Percentiles rank a stretch among this genome's conserved stretches.
Evolutionary conservation across 2,113 vertebrate species (phyloP).

Genomic region (Acrocephalus arundinaceus): DNA sequence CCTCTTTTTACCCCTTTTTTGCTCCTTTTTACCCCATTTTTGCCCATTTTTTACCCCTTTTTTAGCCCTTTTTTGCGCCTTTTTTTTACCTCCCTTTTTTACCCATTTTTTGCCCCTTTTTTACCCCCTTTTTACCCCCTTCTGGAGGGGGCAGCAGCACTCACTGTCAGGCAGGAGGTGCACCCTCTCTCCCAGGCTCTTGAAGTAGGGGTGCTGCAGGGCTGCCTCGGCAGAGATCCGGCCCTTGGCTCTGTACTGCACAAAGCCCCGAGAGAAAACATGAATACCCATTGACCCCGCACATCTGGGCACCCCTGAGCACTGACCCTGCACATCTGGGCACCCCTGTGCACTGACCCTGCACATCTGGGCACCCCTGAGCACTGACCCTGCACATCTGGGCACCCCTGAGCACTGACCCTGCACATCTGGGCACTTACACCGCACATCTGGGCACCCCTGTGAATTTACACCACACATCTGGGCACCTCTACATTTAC

Average conservation of each 20-base stretch:
- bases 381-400: accelerated
- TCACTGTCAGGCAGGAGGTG: slow-evolving; percentile 92
- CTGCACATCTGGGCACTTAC: accelerated
- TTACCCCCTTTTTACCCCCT: neutral
- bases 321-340: neutral
- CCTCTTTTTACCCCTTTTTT: too few species aligned
- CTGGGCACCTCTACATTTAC: too few species aligned
- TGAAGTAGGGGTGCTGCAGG: slow-evolving; percentile 87
- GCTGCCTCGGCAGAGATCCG: slow-evolving; percentile 84
- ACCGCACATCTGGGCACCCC: neutral
- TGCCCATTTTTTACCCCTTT: too few species aligned
- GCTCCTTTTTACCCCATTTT: too few species aligned
- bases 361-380: neutral
- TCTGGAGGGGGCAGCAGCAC: neutral
- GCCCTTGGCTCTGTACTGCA: slow-evolving; percentile 86
- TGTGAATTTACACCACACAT: too few species aligned
- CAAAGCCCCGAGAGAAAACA: neutral
- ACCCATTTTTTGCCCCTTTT: too few species aligned
- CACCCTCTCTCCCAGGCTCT: slow-evolving; percentile 84
- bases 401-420: neutral
- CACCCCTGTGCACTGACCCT: accelerated
- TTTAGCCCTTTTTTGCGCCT: too few species aligned
- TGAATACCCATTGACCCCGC: accelerated
- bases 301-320: neutral
- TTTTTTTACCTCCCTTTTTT: too few species aligned